Percentiles rank a stretch among this genome's conserved stretches.
Evolutionary conservation across 2,113 vertebrate genomes (phyloP).

Genomic region (Forbesichthys agassizii): DNA sequence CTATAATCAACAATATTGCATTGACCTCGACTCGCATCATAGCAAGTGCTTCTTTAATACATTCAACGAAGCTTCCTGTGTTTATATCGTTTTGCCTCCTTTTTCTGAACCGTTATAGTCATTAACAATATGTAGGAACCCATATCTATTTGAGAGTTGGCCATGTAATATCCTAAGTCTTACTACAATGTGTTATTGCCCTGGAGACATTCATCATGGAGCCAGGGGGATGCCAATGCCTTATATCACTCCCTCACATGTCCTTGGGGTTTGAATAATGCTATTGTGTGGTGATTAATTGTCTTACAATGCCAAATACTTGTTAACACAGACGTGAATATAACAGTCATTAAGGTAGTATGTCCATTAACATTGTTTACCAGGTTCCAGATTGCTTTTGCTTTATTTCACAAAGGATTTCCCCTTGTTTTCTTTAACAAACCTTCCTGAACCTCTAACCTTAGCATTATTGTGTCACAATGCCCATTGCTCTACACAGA

Average conservation of each 20-base stretch:
- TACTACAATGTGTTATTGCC: slow-evolving; percentile 23
- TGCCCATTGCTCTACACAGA: too few species aligned
- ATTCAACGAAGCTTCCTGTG: slow-evolving; percentile 75
- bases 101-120: slow-evolving; percentile 51
- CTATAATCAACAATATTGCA: slow-evolving; percentile 80
- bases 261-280: slow-evolving; percentile 46
- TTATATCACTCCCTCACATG: slow-evolving; percentile 34
- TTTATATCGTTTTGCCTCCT: slow-evolving; percentile 56
- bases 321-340: slow-evolving; percentile 24
- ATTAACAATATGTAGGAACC: slow-evolving; percentile 68
- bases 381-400: slow-evolving; percentile 68
- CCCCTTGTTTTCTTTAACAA: slow-evolving; percentile 47
- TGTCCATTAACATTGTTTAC: slow-evolving; percentile 65
- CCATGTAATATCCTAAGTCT: slow-evolving; percentile 48
- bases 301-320: slow-evolving; percentile 29
- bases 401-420: slow-evolving; percentile 73
- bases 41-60: slow-evolving; percentile 60
- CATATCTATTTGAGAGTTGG: slow-evolving; percentile 26
- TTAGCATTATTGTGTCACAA: too few species aligned
- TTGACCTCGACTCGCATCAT: slow-evolving; percentile 68
- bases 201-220: slow-evolving; percentile 29
- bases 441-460: too few species aligned
- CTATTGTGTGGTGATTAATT: slow-evolving; percentile 50
- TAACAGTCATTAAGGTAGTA: slow-evolving; percentile 37
- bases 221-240: slow-evolving; percentile 25